phyloP scores from a whole-genome alignment of 2,113 vertebrate genomes.

The Cynopterus brachyotis region DNA sequence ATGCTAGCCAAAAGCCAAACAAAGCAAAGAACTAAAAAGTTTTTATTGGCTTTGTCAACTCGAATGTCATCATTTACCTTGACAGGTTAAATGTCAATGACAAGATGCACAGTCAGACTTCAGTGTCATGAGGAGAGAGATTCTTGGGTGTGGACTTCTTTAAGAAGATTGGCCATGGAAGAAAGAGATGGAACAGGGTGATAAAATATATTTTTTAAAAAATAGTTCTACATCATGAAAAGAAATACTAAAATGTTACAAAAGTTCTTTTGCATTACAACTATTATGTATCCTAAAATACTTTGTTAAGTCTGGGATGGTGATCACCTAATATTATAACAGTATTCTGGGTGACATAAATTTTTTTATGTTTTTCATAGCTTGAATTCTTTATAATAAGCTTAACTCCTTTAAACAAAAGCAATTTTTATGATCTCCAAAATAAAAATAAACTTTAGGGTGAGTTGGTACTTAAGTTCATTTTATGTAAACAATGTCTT shows the following conservation, averaged over 20 bases:
- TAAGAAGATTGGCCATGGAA: background rate
- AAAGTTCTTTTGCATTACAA: background rate
- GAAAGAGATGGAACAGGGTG: background rate
- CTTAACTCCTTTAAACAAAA: slow-evolving; percentile 1
- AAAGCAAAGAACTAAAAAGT: background rate
- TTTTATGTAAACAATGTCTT: background rate
- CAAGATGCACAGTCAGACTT: background rate
- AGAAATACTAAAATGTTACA: background rate
- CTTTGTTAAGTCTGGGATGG: background rate
- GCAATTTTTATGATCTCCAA: background rate
- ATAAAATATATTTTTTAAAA: background rate
- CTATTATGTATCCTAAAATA: background rate
- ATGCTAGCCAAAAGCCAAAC: background rate
- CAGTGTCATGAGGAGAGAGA: background rate
- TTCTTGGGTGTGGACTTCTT: background rate
- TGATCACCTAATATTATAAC: background rate
- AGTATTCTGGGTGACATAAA: background rate
- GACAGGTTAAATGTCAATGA: background rate
- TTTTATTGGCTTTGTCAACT: background rate
- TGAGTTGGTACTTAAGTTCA: background rate
- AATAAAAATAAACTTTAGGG: background rate
- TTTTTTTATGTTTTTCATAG: background rate
- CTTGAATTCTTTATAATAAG: background rate
- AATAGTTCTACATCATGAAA: background rate
- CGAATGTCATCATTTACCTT: background rate